A percentile compares a stretch with the other conserved stretches of the same genome.
Conservation (phyloP, 1,140 invertebrate species). For the Magallana ariakensis region DNA sequence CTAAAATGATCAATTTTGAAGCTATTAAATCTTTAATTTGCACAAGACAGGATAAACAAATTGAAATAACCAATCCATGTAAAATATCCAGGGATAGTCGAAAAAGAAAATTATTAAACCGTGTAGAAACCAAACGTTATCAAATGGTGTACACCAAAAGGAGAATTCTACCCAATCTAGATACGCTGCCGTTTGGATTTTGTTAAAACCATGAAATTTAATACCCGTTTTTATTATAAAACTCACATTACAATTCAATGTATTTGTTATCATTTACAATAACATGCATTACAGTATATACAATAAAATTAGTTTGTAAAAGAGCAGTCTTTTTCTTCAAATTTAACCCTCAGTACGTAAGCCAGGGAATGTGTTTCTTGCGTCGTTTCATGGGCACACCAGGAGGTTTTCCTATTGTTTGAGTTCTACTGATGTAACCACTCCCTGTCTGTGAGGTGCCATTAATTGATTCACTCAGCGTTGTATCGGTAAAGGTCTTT, state of each 20-base stretch:
- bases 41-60: slow-evolving; percentile 37
- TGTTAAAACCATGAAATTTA: slow-evolving; percentile 35
- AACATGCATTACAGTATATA: slow-evolving; percentile 20
- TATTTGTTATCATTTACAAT: too few species aligned
- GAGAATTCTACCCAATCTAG: slow-evolving; percentile 44
- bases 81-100: slow-evolving; percentile 55
- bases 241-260: slow-evolving; percentile 24
- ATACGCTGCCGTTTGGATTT: slow-evolving; percentile 57
- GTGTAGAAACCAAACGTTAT: slow-evolving; percentile 51
- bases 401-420: slow-evolving; percentile 46
- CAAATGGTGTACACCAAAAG: slow-evolving; percentile 58
- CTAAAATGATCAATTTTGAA: slow-evolving; percentile 49
- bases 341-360: slow-evolving; percentile 45
- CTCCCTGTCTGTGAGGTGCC: slow-evolving; percentile 31
- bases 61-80: slow-evolving; percentile 49
- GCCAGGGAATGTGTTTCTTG: slow-evolving; percentile 43
- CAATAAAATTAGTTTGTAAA: slow-evolving; percentile 26
- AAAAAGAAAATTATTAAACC: slow-evolving; percentile 54
- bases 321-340: slow-evolving; percentile 35
- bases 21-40: slow-evolving; percentile 46
- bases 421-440: slow-evolving; percentile 44
- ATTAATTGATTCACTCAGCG: background rate
- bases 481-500: too few species aligned
- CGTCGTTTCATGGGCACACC: slow-evolving; percentile 45
- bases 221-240: background rate